Percentiles rank a stretch among this genome's conserved stretches.
Conservation (phyloP, 2,113 vertebrate species). For the Odontophorus gujanensis region DNA sequence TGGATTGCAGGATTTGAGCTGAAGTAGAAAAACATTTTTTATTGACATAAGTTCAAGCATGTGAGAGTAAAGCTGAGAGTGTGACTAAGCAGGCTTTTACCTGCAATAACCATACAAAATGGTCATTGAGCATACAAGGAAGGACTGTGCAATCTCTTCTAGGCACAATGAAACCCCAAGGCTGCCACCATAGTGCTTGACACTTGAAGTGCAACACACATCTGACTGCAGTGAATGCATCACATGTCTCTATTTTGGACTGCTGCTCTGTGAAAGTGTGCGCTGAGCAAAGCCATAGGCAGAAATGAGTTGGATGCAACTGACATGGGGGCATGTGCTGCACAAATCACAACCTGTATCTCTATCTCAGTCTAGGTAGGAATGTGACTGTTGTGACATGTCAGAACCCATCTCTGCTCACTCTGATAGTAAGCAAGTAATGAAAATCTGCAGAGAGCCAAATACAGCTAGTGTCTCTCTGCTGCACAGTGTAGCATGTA, state of each 20-base stretch:
- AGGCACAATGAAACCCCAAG: not conserved
- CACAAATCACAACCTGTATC: not conserved
- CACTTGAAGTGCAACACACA: not conserved
- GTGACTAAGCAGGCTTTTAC: not conserved
- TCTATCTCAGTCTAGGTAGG: not conserved
- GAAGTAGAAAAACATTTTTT: not conserved
- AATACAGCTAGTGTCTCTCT: not conserved
- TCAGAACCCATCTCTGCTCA: not conserved
- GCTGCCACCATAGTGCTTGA: not conserved
- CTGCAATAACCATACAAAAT: not conserved
- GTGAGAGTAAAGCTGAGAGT: not conserved
- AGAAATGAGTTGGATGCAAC: not conserved
- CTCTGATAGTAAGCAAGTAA: not conserved
- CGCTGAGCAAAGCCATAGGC: conserved; percentile 9
- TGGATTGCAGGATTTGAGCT: not conserved
- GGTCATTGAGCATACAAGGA: not conserved
- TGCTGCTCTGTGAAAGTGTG: not conserved
- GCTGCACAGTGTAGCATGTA: not conserved
- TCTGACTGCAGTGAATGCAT: not conserved
- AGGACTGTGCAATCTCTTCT: not conserved
- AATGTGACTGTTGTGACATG: not conserved
- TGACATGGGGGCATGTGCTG: not conserved
- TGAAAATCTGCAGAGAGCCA: not conserved
- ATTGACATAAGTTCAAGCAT: not conserved
- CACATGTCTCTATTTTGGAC: not conserved